phyloP scores from a whole-genome alignment of 2,113 vertebrate species.

The Baryphthengus martii region DNA sequence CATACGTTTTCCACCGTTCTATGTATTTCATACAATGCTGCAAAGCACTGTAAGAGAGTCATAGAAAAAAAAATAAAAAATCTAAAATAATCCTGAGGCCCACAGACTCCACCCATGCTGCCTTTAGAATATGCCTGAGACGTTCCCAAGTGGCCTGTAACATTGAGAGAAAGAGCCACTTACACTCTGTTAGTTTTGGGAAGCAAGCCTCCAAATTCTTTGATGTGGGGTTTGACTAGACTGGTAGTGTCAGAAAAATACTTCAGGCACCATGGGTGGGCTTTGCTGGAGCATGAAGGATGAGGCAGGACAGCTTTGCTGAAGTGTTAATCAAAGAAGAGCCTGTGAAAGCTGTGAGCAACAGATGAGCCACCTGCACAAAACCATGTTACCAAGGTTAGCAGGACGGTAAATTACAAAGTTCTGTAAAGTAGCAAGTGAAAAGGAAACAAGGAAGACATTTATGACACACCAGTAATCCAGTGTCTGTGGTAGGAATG shows the following conservation, averaged over 20 bases:
- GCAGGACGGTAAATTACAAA: background rate
- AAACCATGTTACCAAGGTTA: background rate
- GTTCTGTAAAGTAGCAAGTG: background rate
- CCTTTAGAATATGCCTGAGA: background rate
- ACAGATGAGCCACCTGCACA: background rate
- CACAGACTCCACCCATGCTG: background rate
- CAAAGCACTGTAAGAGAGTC: background rate
- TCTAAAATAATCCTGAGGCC: background rate
- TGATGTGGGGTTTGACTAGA: background rate
- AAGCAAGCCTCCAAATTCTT: background rate
- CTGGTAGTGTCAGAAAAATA: background rate
- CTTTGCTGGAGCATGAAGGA: background rate
- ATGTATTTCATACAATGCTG: background rate
- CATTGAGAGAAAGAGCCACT: background rate
- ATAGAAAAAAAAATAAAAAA: background rate
- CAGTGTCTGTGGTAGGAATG: background rate
- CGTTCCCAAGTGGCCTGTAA: background rate
- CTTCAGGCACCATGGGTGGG: background rate
- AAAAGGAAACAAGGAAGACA: background rate
- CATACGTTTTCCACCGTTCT: background rate
- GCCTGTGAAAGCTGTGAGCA: background rate
- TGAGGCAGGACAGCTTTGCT: background rate
- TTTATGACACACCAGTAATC: background rate
- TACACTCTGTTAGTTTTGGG: background rate
- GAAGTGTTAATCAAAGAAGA: background rate